These are phyloP conservation scores for Eulemur coronatus DNA, from an alignment of 2,797 vertebrate species.

Conservation along the genomic window DNA sequence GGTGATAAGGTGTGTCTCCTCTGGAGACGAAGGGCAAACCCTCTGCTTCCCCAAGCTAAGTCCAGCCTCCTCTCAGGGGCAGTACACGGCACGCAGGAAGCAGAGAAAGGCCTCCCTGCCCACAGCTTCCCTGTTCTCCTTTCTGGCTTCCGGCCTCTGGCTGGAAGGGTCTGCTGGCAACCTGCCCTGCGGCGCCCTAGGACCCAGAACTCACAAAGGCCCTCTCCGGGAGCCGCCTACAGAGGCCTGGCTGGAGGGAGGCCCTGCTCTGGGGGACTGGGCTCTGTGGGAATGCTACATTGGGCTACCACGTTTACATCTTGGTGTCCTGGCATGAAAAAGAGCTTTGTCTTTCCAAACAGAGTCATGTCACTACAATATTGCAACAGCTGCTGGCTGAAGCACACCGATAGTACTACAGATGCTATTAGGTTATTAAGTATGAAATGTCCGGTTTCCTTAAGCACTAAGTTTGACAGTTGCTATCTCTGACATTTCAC, in stretches of 20 bases:
- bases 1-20: neutral
- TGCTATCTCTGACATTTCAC: too few relatives aligned
- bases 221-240: neutral
- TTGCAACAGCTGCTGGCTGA: neutral
- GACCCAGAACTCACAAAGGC: neutral
- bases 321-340: neutral
- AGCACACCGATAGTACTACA: neutral
- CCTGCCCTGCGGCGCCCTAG: neutral
- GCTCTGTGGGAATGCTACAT: neutral
- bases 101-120: neutral
- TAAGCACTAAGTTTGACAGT: too few relatives aligned
- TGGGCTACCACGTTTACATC: neutral
- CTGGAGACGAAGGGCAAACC: neutral
- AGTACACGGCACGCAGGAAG: neutral
- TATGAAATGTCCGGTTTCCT: too few relatives aligned
- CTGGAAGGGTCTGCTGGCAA: neutral
- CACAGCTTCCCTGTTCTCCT: neutral
- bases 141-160: neutral
- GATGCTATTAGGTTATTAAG: neutral
- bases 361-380: neutral
- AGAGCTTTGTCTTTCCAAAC: conserved; percentile 6
- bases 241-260: neutral
- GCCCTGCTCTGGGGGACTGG: neutral
- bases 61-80: neutral
- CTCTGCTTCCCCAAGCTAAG: neutral